A percentile compares a stretch with the other conserved stretches of the same genome.
phyloP scores from a whole-genome alignment of 2,797 vertebrate species.

The Champsocephalus esox region DNA sequence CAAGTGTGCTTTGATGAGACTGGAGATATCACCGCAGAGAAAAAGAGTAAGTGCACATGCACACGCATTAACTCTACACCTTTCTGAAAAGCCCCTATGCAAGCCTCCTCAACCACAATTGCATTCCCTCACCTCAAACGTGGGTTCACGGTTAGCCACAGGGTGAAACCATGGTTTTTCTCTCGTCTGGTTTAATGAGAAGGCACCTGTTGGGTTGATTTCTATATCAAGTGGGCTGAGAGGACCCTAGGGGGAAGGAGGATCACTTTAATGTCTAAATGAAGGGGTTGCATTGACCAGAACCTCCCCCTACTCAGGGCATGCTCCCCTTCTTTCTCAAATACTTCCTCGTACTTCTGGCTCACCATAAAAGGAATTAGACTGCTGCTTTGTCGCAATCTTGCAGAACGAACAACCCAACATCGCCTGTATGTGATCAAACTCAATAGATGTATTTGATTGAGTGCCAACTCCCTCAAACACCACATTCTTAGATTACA shows the following conservation, averaged over 20 bases:
- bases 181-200: conserved; percentile 76
- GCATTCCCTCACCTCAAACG: conserved; percentile 44
- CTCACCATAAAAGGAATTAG: conserved; percentile 51
- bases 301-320: conserved; percentile 49
- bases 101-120: conserved; percentile 47
- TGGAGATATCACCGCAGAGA: conserved; percentile 96
- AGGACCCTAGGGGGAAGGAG: conserved; percentile 55
- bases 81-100: conserved; percentile 47
- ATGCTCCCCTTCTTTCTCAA: conserved; percentile 42
- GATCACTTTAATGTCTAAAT: conserved; percentile 73
- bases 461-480: neutral
- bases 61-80: conserved; percentile 32
- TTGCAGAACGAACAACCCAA: neutral
- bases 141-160: conserved; percentile 47
- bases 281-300: conserved; percentile 58
- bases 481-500: conserved; percentile 2
- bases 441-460: conserved; percentile 1
- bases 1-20: conserved; percentile 97
- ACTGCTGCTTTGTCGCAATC: conserved; percentile 22
- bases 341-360: conserved; percentile 53
- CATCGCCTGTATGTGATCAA: conserved; percentile 1
- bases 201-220: conserved; percentile 70
- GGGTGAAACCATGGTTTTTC: conserved; percentile 65
- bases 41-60: conserved; percentile 90
- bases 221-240: conserved; percentile 58